Evolutionary conservation across 2,797 vertebrate genomes (phyloP).

Genomic region (Sarcoramphus papa): DNA sequence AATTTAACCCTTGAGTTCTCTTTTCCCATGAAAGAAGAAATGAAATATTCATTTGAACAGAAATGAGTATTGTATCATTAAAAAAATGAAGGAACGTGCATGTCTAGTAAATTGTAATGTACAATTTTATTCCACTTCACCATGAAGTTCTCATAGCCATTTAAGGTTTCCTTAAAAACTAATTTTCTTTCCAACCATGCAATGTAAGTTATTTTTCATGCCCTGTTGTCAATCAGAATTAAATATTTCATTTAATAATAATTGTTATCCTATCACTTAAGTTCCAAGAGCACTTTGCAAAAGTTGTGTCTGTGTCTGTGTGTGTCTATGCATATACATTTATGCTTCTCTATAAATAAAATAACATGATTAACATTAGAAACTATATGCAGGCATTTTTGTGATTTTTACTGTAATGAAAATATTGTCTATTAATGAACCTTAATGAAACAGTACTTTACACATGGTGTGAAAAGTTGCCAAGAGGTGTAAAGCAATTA

Average conservation of each 20-base stretch:
- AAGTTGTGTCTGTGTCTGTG: neutral
- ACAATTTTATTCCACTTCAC: neutral
- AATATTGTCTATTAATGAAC: conserved; percentile 60
- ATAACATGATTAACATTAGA: neutral
- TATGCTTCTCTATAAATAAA: neutral
- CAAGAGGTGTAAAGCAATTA: conserved; percentile 70
- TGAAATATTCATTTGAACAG: neutral
- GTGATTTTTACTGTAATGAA: conserved; percentile 48
- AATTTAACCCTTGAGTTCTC: neutral
- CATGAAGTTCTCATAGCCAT: neutral
- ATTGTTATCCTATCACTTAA: neutral
- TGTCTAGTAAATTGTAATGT: neutral
- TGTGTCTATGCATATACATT: neutral
- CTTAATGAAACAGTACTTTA: conserved; percentile 58
- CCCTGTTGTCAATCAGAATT: conserved; percentile 20
- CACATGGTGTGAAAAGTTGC: conserved; percentile 60
- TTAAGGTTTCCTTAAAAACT: neutral
- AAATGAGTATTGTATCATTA: neutral
- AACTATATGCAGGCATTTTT: conserved; percentile 43
- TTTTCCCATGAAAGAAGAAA: neutral
- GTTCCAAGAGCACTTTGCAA: neutral
- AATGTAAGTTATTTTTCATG: conserved; percentile 35
- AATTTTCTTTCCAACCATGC: neutral
- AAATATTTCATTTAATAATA: neutral
- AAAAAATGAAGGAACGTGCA: neutral